Base-by-base conservation (phyloP, 2,797 vertebrate genomes). In the Helostoma temminkii region DNA sequence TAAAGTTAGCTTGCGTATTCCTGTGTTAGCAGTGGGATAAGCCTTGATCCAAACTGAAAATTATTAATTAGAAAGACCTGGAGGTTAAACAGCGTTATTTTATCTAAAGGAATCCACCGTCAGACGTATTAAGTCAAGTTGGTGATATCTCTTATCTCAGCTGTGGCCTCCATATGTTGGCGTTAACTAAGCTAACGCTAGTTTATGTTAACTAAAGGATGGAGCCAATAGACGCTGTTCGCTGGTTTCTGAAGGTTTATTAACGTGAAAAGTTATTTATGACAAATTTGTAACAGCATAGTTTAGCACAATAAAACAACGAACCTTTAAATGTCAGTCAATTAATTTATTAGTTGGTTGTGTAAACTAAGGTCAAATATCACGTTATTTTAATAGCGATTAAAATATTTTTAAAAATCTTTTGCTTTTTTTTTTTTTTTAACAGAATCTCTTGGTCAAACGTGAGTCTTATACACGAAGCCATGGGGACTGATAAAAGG, bases 401-500 rank as follows among this genome's bases (percentile, higher is more conserved):
- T n/a, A n/a, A n/a, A n/a, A n/a, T n/a, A n/a, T n/a, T n/a, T n/a
- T n/a, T n/a, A n/a, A n/a, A n/a, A n/a, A n/a, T n/a, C n/a, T n/a
- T n/a, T n/a, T n/a, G n/a, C n/a, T 32, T 1, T 7, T 58, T 45
- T 18, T 5, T 5, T 28, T 34, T 42, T 36, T 25, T 5, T 16
- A 12, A 24, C 39, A 75, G 62, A 37, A n/a, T 58, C 36, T 1
- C 6, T 46, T 25, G 18, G 47, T 22, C 22, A 25, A 41, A 9
- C 24, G 1, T 34, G 37, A 47, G 9, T 55, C 19, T 4, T 66
- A 9, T 14, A 5, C 64, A 57, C 24, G 4, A 19, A 49, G 63
- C 34, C 28, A 90, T 89, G 87, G 84, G 76, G 62, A 71, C 62
- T 43, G 85, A 87, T 82, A 81, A 83, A 85, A 81, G 86, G 89